A percentile compares a stretch with the other conserved stretches of the same genome.
phyloP scores from a whole-genome alignment of 2,797 vertebrate species.

The Anniella stebbinsi region DNA sequence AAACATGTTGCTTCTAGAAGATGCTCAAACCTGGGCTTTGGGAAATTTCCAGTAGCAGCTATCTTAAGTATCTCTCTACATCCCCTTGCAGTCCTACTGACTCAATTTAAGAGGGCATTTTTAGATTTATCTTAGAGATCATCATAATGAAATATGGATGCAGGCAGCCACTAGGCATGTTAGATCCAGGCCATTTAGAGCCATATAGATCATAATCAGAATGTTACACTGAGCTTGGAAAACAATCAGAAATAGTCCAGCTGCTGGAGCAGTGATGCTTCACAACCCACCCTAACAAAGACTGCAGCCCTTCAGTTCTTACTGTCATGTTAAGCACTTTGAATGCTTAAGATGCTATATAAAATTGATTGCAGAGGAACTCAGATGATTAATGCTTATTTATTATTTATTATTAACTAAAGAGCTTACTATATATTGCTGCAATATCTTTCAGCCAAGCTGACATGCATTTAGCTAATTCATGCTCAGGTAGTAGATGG shows the following conservation, averaged over 20 bases:
- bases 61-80: background rate
- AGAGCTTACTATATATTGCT: background rate
- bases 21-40: background rate
- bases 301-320: background rate
- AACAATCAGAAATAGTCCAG: background rate
- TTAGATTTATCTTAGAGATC: background rate
- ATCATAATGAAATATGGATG: background rate
- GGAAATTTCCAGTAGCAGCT: background rate
- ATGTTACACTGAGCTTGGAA: background rate
- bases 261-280: background rate
- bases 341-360: background rate
- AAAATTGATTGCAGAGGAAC: background rate
- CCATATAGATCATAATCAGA: background rate
- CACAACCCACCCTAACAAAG: background rate
- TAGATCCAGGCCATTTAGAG: background rate
- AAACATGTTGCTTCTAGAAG: background rate
- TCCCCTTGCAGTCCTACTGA: background rate
- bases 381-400: background rate
- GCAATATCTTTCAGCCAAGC: background rate
- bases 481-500: background rate
- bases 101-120: background rate
- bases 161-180: background rate
- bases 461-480: background rate
- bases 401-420: background rate
- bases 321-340: background rate